phyloP scores from a whole-genome alignment of 1,140 invertebrate species.

The Drosophila nebulosa region DNA sequence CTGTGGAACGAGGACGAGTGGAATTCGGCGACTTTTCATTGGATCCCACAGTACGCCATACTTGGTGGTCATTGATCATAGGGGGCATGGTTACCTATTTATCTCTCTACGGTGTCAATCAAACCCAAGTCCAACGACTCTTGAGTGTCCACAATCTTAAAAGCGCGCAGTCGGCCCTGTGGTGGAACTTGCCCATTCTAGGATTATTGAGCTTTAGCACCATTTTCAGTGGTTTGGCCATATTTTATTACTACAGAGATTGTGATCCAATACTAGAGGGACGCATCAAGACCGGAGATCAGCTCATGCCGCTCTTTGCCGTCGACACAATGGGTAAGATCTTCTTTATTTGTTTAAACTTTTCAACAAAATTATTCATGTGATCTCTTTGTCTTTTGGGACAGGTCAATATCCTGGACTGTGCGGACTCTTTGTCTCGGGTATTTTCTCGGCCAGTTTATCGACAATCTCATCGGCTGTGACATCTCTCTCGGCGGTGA shows the following conservation, averaged over 20 bases:
- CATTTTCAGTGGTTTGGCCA: conserved; percentile 89
- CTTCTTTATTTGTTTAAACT: background rate
- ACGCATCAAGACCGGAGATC: conserved; percentile 83
- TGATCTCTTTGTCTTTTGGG: background rate
- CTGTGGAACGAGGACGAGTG: conserved; percentile 84
- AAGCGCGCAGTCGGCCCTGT: conserved; percentile 85
- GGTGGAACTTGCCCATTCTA: conserved; percentile 88
- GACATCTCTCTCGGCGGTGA: conserved; percentile 92
- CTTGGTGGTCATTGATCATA: conserved; percentile 87
- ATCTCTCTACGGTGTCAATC: conserved; percentile 91
- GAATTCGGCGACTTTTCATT: conserved; percentile 83
- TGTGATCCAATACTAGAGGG: conserved; percentile 87
- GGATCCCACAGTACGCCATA: conserved; percentile 89
- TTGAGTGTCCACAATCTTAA: conserved; percentile 88
- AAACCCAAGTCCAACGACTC: conserved; percentile 92
- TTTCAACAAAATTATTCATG: background rate
- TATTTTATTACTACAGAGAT: conserved; percentile 88
- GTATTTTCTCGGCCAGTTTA: conserved; percentile 91
- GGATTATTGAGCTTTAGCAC: conserved; percentile 85
- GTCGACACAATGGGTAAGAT: conserved; percentile 86
- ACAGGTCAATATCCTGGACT: conserved; percentile 85
- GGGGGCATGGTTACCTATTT: conserved; percentile 89
- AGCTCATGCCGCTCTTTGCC: conserved; percentile 89
- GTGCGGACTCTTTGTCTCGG: conserved; percentile 91
- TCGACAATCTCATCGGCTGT: conserved; percentile 92